Evolutionary conservation across 2,113 vertebrate species (phyloP).

Genomic region (Semicossyphus pulcher): DNA sequence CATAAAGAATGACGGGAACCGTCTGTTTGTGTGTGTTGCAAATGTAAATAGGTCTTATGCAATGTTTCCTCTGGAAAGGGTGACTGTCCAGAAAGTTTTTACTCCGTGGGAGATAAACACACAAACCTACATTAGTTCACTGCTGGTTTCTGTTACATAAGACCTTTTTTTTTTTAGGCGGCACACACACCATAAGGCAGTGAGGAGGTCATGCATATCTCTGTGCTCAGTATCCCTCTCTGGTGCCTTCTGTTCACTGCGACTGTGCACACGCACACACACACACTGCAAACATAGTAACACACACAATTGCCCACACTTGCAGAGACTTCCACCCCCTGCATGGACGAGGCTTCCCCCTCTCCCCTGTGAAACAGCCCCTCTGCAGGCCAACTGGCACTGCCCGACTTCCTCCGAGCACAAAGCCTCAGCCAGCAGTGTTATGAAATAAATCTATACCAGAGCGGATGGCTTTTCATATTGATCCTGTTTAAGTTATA

Average conservation of each 20-base stretch:
- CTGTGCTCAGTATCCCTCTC: constrained; percentile 57
- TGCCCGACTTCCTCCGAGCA: constrained; percentile 57
- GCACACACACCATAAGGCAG: constrained; percentile 60
- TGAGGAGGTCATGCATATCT: constrained; percentile 61
- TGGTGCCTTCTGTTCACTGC: constrained; percentile 74
- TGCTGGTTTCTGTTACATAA: constrained; percentile 66
- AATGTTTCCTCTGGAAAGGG: constrained; percentile 58
- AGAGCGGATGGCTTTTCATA: constrained; percentile 8
- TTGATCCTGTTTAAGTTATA: constrained; percentile 41
- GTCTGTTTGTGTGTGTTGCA: constrained; percentile 25
- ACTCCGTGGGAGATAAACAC: constrained; percentile 61
- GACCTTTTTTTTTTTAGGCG: constrained; percentile 45
- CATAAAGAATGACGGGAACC: not conserved
- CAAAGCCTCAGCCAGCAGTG: constrained; percentile 28
- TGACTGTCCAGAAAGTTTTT: constrained; percentile 58
- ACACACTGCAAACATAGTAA: not conserved
- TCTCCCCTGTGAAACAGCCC: constrained; percentile 59
- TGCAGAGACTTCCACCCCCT: constrained; percentile 64
- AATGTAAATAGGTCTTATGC: constrained; percentile 67
- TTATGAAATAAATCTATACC: constrained; percentile 57
- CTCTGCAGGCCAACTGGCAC: constrained; percentile 61
- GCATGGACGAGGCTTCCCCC: constrained; percentile 63
- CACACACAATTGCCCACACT: constrained; percentile 30
- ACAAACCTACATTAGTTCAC: constrained; percentile 64
- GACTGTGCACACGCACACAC: constrained; percentile 27